phyloP scores from a whole-genome alignment of 2,113 vertebrate genomes.

The Sclerurus mexicanus region DNA sequence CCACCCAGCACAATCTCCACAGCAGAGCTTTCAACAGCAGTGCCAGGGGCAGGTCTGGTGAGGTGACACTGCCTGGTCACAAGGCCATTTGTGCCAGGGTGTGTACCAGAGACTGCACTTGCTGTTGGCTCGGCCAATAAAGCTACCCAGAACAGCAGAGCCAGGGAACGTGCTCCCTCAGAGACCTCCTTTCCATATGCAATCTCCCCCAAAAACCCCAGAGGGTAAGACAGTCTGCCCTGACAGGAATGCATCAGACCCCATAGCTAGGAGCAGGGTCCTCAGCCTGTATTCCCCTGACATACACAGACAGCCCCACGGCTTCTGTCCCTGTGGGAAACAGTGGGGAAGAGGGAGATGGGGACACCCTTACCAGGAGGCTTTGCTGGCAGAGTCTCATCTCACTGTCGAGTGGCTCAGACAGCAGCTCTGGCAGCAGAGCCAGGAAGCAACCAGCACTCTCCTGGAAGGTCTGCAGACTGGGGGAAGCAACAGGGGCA shows the following conservation, averaged over 20 bases:
- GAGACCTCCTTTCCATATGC: background rate
- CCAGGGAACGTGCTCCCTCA: background rate
- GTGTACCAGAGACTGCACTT: background rate
- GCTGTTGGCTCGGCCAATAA: background rate
- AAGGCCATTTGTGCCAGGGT: background rate
- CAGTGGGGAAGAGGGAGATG: background rate
- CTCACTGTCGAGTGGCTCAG: conserved; percentile 23
- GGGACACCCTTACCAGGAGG: conserved; percentile 61
- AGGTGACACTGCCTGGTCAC: background rate
- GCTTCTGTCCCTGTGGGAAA: background rate
- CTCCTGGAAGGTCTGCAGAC: conserved; percentile 60
- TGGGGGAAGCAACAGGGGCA: background rate
- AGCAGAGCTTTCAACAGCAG: background rate
- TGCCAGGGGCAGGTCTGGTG: background rate
- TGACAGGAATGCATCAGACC: background rate
- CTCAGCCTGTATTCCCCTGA: background rate
- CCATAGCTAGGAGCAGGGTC: background rate
- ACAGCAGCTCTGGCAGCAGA: conserved; percentile 56
- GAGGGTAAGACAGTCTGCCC: background rate
- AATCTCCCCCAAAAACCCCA: background rate
- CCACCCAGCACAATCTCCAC: background rate
- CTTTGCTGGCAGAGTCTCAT: conserved; percentile 65
- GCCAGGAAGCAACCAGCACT: conserved; percentile 56
- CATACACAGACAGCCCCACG: background rate
- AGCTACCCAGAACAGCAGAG: background rate